These are phyloP conservation scores for Xyrichtys novacula DNA, from an alignment of 2,797 vertebrate species.

Conservation along the genomic window DNA sequence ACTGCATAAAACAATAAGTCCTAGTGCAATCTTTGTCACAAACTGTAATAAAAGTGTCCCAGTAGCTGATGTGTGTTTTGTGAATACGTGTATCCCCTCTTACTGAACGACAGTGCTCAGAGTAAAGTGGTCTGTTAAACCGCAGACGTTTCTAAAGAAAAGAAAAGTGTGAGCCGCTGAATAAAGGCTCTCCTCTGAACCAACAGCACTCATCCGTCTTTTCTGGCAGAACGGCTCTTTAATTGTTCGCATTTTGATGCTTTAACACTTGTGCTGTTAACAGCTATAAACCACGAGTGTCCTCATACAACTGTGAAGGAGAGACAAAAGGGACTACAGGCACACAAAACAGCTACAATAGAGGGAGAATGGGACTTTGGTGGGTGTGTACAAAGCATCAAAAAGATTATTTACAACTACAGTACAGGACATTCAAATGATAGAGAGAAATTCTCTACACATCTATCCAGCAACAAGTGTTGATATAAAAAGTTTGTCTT, in stretches of 20 bases:
- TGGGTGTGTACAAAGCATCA: too few species aligned
- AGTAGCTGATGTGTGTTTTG: background rate
- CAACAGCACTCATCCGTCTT: constrained; percentile 86
- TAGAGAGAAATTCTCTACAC: too few species aligned
- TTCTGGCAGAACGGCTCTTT: constrained; percentile 87
- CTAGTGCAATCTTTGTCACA: too few species aligned
- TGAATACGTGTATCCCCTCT: constrained; percentile 20
- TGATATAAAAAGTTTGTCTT: background rate
- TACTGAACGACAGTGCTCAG: constrained; percentile 56
- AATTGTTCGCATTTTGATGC: constrained; percentile 94
- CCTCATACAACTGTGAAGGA: constrained; percentile 91
- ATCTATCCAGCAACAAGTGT: too few species aligned
- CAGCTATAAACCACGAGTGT: constrained; percentile 92
- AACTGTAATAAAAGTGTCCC: too few species aligned
- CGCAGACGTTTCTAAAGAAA: constrained; percentile 84
- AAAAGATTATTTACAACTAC: too few species aligned
- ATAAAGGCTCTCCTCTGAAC: constrained; percentile 78
- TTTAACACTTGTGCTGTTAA: constrained; percentile 95
- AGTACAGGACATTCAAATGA: too few species aligned
- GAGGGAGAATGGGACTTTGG: too few species aligned
- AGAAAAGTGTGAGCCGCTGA: constrained; percentile 69
- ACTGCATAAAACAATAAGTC: too few species aligned
- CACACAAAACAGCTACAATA: constrained; percentile 28
- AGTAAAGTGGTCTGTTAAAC: constrained; percentile 75
- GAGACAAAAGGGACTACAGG: constrained; percentile 62